These are phyloP conservation scores for Acanthisitta chloris DNA, from an alignment of 2,113 vertebrate genomes.

Conservation along the genomic window DNA sequence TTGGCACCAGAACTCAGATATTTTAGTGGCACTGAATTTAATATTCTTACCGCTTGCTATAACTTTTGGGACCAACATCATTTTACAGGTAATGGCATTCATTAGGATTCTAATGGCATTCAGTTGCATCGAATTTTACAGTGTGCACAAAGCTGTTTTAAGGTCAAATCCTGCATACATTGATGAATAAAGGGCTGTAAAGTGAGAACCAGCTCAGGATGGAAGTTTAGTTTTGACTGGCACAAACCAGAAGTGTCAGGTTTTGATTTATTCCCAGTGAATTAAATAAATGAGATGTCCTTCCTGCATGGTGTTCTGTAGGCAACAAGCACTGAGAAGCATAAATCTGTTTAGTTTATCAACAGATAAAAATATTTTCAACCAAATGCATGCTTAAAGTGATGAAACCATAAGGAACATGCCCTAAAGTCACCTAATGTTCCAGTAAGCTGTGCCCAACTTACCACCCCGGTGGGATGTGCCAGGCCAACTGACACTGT, in stretches of 20 bases:
- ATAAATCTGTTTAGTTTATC: background rate
- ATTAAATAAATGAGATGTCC: background rate
- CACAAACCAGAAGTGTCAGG: background rate
- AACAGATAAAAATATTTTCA: background rate
- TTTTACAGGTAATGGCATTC: background rate
- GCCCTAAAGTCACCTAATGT: background rate
- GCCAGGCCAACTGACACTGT: background rate
- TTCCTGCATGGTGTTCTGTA: background rate
- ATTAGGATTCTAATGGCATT: background rate
- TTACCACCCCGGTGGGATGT: rapidly evolving
- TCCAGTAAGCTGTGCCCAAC: background rate
- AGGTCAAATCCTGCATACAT: background rate
- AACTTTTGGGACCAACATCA: background rate
- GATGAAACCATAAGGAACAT: background rate
- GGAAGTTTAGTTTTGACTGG: background rate
- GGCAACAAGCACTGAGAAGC: background rate
- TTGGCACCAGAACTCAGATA: background rate
- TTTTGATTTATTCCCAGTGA: background rate
- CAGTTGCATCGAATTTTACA: background rate
- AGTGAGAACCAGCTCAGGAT: background rate
- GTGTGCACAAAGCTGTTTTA: background rate
- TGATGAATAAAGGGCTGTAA: background rate
- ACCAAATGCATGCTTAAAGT: background rate
- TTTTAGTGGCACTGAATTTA: background rate
- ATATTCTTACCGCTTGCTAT: background rate